These are phyloP conservation scores for Adelges cooleyi DNA, from an alignment of 1,140 invertebrate genomes.

Conservation along the genomic window DNA sequence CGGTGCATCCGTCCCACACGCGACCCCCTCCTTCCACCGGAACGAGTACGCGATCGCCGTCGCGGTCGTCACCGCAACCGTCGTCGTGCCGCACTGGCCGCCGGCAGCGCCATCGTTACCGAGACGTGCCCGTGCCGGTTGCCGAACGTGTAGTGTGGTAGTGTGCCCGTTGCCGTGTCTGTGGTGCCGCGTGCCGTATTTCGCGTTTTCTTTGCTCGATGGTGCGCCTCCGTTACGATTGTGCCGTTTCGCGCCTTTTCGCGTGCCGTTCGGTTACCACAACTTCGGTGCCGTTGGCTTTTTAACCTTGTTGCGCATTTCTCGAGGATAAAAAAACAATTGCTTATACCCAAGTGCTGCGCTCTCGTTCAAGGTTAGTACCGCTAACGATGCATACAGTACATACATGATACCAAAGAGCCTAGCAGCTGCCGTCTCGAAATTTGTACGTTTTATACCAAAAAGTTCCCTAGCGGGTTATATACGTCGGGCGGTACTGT, in stretches of 20 bases:
- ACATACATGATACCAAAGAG: too few species aligned
- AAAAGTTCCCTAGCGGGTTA: too few species aligned
- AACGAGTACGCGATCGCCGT: neutral
- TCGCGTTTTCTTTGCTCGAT: too few species aligned
- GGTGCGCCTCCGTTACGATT: neutral
- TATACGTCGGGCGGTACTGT: too few species aligned
- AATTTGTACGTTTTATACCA: too few species aligned
- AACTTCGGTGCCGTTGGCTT: too few species aligned
- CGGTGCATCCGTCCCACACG: neutral
- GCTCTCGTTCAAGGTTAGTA: too few species aligned
- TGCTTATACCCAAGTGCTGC: too few species aligned
- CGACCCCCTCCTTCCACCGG: neutral
- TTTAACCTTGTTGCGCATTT: too few species aligned
- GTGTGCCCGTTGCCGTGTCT: neutral
- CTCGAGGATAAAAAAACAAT: too few species aligned
- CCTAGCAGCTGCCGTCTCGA: too few species aligned
- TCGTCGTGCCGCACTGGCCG: neutral
- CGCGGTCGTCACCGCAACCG: neutral
- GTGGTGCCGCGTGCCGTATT: neutral
- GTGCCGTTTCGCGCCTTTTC: neutral
- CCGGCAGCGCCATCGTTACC: neutral
- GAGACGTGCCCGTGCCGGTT: neutral
- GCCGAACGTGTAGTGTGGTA: slow-evolving; percentile 1
- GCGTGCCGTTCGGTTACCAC: neutral
- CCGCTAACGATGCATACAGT: too few species aligned